phyloP scores from a whole-genome alignment of 2,888 invertebrate species.

The Chaetoderma sp. region DNA sequence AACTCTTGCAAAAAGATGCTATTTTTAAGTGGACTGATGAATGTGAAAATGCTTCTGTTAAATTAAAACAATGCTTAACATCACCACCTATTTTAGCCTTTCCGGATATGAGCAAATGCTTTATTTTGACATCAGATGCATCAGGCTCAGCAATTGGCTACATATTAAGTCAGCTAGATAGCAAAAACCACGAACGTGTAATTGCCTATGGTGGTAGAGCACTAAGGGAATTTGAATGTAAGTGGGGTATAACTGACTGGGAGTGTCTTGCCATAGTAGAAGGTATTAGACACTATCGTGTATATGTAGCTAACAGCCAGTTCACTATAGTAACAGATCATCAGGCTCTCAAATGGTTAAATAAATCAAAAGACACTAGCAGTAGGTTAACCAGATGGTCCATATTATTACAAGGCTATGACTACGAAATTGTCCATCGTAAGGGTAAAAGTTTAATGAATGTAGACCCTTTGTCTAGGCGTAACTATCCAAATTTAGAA shows the following conservation, averaged over 20 bases:
- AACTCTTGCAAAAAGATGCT: constrained; percentile 42
- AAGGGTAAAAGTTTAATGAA: constrained; percentile 3
- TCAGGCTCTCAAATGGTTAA: constrained; percentile 23
- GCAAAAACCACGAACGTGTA: constrained; percentile 30
- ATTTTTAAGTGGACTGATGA: constrained; percentile 42
- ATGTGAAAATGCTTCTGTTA: constrained; percentile 47
- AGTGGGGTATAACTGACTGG: constrained; percentile 22
- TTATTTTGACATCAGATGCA: constrained; percentile 35
- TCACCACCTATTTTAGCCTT: constrained; percentile 15
- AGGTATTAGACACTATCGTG: constrained; percentile 26
- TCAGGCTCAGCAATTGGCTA: constrained; percentile 28
- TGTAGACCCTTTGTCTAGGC: not conserved
- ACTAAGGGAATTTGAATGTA: constrained; percentile 17
- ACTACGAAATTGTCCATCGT: constrained; percentile 22
- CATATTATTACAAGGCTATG: constrained; percentile 27
- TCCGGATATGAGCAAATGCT: constrained; percentile 22
- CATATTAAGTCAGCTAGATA: constrained; percentile 35
- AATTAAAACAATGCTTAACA: constrained; percentile 39
- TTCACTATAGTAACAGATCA: constrained; percentile 37
- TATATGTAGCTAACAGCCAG: constrained; percentile 22
- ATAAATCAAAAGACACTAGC: constrained; percentile 11
- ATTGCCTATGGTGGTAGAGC: constrained; percentile 31
- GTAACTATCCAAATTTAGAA: no score
- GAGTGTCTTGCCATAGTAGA: constrained; percentile 34
- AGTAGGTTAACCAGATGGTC: constrained; percentile 26